Evolutionary conservation across 1,140 invertebrate genomes (phyloP).

Genomic region (Nephotettix cincticeps): DNA sequence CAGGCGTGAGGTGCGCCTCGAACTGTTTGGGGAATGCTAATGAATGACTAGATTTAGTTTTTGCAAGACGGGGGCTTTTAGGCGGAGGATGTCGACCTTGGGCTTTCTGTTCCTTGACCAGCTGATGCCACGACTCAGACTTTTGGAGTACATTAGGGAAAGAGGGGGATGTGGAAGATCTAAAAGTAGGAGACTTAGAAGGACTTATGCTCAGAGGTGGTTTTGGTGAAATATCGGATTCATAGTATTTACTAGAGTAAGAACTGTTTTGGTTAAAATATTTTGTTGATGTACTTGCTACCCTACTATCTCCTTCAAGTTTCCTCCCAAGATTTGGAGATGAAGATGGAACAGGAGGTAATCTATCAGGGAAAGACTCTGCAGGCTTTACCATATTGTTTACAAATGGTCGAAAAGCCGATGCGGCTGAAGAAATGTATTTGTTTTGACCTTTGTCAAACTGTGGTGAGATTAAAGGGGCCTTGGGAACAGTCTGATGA

Average conservation of each 20-base stretch:
- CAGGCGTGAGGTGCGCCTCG: conserved; percentile 72
- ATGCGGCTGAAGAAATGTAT: not conserved
- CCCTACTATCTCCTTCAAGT: not conserved
- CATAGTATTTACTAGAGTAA: not conserved
- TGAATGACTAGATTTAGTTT: conserved; percentile 68
- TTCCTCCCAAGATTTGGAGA: not conserved
- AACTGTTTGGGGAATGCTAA: conserved; percentile 70
- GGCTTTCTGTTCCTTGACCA: conserved; percentile 48
- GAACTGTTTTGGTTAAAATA: conserved; percentile 13
- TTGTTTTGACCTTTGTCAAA: not conserved
- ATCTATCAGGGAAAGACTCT: conserved; percentile 23
- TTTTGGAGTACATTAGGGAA: conserved; percentile 58
- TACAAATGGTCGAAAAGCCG: not conserved
- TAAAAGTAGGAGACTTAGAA: conserved; percentile 41
- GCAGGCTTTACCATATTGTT: not conserved
- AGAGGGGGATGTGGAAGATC: conserved; percentile 41
- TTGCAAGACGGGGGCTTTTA: conserved; percentile 42
- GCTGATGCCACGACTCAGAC: conserved; percentile 79
- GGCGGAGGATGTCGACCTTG: conserved; percentile 39
- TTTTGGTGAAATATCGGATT: not conserved
- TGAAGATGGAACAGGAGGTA: conserved; percentile 14
- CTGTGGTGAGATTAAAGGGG: not conserved
- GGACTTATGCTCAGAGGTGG: not conserved
- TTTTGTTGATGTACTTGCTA: conserved; percentile 19
- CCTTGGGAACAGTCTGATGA: no score